Evolutionary conservation across 1,140 invertebrate genomes (phyloP).

Genomic region (Papilio dardanus): DNA sequence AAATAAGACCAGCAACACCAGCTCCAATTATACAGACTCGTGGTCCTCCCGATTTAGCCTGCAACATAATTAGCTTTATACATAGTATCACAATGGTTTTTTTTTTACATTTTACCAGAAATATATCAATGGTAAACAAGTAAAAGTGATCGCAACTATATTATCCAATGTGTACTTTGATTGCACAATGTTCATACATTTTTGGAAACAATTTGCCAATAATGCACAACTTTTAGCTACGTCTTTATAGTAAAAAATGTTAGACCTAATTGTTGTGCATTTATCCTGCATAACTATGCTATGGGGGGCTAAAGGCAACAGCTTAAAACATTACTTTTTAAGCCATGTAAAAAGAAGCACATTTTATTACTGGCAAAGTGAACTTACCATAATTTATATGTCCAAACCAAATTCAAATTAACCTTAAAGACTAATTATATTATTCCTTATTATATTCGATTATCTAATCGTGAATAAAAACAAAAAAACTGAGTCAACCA

Average conservation of each 20-base stretch:
- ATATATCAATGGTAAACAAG: not conserved
- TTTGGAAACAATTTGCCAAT: not conserved
- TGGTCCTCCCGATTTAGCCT: constrained; percentile 18
- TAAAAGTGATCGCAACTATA: no score
- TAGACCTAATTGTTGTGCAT: no score
- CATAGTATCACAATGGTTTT: not conserved
- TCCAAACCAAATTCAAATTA: no score
- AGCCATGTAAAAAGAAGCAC: not conserved
- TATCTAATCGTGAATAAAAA: no score
- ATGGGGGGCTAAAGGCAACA: not conserved
- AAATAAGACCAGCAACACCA: constrained; percentile 64
- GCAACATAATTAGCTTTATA: not conserved
- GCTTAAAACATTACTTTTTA: not conserved
- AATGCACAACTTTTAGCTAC: no score
- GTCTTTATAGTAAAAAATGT: no score
- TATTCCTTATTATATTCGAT: no score
- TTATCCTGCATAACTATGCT: no score
- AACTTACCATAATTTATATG: constrained; percentile 3
- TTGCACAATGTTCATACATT: not conserved
- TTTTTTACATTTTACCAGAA: no score
- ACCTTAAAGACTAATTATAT: no score
- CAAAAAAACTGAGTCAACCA: no score
- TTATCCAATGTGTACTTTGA: not conserved
- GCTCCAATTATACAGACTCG: constrained; percentile 71
- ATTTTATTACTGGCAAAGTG: not conserved